These are phyloP conservation scores for Quiscalus mexicanus DNA, from an alignment of 2,113 vertebrate species.

Conservation along the genomic window DNA sequence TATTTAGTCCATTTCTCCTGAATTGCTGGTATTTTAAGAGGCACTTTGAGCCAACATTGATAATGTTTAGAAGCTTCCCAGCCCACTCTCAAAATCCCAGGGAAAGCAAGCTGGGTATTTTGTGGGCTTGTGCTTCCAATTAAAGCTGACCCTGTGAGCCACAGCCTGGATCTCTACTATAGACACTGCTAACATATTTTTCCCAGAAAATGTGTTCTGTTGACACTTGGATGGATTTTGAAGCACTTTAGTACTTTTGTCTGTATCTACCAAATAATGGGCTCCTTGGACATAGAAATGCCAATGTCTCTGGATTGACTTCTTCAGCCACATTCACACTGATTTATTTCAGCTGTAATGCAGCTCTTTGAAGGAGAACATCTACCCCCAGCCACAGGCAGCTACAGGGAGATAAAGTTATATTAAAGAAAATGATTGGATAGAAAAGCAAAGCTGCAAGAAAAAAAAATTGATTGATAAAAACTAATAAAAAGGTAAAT, in stretches of 20 bases:
- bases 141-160: neutral
- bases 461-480: neutral
- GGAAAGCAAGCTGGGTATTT: neutral
- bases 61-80: neutral
- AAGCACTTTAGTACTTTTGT: neutral
- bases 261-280: neutral
- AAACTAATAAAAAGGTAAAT: neutral
- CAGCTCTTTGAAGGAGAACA: neutral
- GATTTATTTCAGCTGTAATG: neutral
- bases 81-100: neutral
- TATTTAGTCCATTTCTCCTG: neutral
- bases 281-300: neutral
- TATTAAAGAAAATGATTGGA: neutral
- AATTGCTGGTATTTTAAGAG: neutral
- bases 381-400: neutral
- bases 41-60: neutral
- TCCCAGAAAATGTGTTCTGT: neutral
- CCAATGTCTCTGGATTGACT: neutral
- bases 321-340: neutral
- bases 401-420: neutral
- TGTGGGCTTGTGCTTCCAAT: neutral
- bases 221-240: neutral
- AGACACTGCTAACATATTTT: neutral
- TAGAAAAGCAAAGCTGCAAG: neutral
- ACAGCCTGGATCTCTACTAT: neutral